A percentile compares a stretch with the other conserved stretches of the same genome.
Evolutionary conservation across 2,113 vertebrate species (phyloP).

Genomic region (Vicugna pacos): DNA sequence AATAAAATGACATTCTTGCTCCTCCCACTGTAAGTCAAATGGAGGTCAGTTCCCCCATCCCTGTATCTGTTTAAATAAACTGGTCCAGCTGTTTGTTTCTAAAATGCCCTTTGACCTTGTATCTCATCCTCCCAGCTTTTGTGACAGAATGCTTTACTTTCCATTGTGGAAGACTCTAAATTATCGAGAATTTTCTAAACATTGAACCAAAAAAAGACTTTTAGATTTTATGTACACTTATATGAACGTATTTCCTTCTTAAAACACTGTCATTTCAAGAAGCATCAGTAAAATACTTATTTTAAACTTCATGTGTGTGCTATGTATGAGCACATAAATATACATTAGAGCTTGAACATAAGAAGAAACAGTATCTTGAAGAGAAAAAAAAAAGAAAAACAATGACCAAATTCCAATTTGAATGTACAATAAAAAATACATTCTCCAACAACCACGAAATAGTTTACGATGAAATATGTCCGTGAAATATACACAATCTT

Average conservation of each 20-base stretch:
- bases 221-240: conserved; percentile 78
- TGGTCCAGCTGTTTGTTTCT: conserved; percentile 92
- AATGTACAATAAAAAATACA: not conserved
- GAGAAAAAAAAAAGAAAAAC: not conserved
- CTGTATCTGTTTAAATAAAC: conserved; percentile 95
- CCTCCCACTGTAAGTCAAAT: conserved; percentile 91
- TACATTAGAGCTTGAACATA: fast-evolving
- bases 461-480: conserved; percentile 21
- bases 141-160: conserved; percentile 89
- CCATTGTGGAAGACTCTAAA: conserved; percentile 85
- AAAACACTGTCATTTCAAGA: conserved; percentile 56
- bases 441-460: conserved; percentile 52
- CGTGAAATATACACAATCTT: conserved; percentile 17
- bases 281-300: conserved; percentile 55
- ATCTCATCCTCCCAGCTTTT: conserved; percentile 88
- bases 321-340: conserved; percentile 61
- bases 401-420: conserved; percentile 18
- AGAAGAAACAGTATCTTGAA: conserved; percentile 64
- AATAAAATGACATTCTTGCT: conserved; percentile 93
- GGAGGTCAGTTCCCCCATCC: conserved; percentile 91
- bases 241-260: conserved; percentile 62
- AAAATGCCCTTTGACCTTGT: conserved; percentile 92
- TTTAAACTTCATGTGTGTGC: conserved; percentile 36
- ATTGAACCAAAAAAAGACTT: conserved; percentile 71
- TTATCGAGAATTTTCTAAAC: conserved; percentile 81